Evolutionary conservation across 2,113 vertebrate species (phyloP), one percentile per base, ranked within the genome.

Genomic region (Tor tambroides): DNA sequence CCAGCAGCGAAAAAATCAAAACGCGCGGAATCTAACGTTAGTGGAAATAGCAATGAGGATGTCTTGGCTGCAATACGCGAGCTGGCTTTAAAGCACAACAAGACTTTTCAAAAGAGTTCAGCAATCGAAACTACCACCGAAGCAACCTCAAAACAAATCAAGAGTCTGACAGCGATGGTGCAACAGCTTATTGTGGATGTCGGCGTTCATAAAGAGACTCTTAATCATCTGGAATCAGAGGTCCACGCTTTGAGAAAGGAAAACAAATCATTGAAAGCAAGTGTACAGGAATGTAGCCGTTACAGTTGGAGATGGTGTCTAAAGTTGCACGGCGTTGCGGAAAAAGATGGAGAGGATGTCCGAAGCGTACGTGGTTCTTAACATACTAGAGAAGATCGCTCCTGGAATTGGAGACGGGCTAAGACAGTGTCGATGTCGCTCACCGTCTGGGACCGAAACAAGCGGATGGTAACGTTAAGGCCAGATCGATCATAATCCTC

Each of bases 401-500:
- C n/a, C n/a, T n/a, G n/a, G n/a, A n/a, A n/a, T n/a, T n/a, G n/a
- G n/a, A n/a, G n/a, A n/a, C n/a, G n/a, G n/a, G n/a, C n/a, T n/a
- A 38, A 6, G 32, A 38, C 17, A 38, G 69, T 23, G 32, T 38
- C 1, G 32, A 72, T 2, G 14, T 32, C 5, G 14, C 7, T 41
- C 38, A 71, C 3, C 67, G 15, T 35, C 28, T 71, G 67, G 30
- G 67, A 7, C 67, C 3, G 19, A 72, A 41, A 7, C 19, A 19
- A 7, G 6, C 35, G 9, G 35, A 72, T 72, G 19, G 35, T 9
- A 72, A 41, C n/a, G n/a, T n/a, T n/a, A n/a, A n/a, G 10, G 69
- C 69, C 69, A 72, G 69, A 41, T 72, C 69, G 3, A 72, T 72
- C 30, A 38, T 72, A 72, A 72, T 72, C 9, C 35, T 72, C 35